Base-by-base conservation (phyloP, 2,113 vertebrate genomes). In the Seriola rivoliana region DNA sequence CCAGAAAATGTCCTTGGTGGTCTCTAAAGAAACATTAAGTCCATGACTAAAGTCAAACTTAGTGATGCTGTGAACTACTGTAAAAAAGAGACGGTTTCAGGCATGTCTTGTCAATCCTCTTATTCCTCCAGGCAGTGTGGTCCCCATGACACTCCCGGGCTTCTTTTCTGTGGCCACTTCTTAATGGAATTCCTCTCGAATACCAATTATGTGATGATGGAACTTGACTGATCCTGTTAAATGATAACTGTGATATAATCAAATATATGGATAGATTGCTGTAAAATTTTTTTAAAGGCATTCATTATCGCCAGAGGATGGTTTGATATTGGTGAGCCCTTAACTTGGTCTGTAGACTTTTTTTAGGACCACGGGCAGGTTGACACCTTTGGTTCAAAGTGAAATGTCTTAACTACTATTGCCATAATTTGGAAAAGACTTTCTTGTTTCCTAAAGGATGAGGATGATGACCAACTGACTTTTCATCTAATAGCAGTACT, bases 31-130 rank as follows among this genome's bases (percentile, higher is more conserved):
- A 67, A 80, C 59, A 72, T 29, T 57, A 32, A 78, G 9, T 71
- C 78, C 83, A 68, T 85, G 46, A 62, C 71, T 55, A 60, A 81
- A 74, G 75, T 32, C 25, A 19, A 32, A 48, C 32, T 59, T 36
- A 21, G 52, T 62, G 57, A 58, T 12, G 36, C 71, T 75, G 59
- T 62, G 58, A 82, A 72, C 78, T 23, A n/a, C 19, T 55, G 72
- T 21, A 71, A 23, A 59, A 75, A 85, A 42, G 16, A 71, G 38
- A 29, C 4, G 25, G 21, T 44, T 75, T 57, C 50, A 40, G 40
- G 8, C 8, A 11, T 60, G 74, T 60, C 60, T n/a, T 29, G 17
- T 29, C 48, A 69, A 72, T 71, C 52, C 54, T 71, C 60, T 71
- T 58, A 78, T 68, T 63, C 36, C 87, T 60, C 4, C 1, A 3